Base-by-base conservation (phyloP, 2,113 vertebrate genomes). In the Melanerpes formicivorus region DNA sequence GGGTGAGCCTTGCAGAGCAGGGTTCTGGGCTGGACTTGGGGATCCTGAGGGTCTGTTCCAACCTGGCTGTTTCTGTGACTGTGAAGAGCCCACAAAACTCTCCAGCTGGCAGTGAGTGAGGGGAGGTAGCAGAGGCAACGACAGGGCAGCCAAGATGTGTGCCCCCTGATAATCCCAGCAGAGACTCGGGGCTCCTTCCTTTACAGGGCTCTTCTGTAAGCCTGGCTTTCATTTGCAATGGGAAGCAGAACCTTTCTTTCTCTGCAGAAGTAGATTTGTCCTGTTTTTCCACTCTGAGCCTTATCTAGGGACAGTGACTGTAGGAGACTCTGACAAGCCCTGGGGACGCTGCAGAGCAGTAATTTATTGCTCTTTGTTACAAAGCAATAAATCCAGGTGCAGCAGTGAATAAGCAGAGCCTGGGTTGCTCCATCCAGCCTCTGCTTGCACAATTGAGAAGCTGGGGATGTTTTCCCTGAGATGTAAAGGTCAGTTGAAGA, bases 281-380 rank as follows among this genome's bases (percentile, higher is more conserved):
- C 90, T 72, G 58, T 4, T 91, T 25, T 80, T 87, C 90, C 21
- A 27, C 67, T 46, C 59, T 65, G 64, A 72, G 78, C 85, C 55
- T 82, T 84, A 46, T 66, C 29, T 73, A 48, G 71, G 90, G 63
- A 50, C 90, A 87, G 74, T 1, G 9, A 59, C 40, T 69, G 34
- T 48, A 79, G 91, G 94, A 83, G 81, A 81, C 70, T 70, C 25
- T 89, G 78, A 73, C 84, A 76, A 75, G 87, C 71, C 74, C 66
- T 4, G 9, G 71, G 67, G 87, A 86, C 54, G n/a, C 70, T 62
- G 71, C 90, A 89, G 94, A 87, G 75, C 71, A 58, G 40, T 46
- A 62, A 82, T 96, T 89, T 50, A 91, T 91, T 85, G 79, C 48
- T 89, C 81, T 92, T 76, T 70, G 64, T 87, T 82, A 59, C 81